Evolutionary conservation across 2,888 invertebrate species (phyloP), one percentile per base, ranked within the genome.

Genomic region (Rhagonycha lutea): DNA sequence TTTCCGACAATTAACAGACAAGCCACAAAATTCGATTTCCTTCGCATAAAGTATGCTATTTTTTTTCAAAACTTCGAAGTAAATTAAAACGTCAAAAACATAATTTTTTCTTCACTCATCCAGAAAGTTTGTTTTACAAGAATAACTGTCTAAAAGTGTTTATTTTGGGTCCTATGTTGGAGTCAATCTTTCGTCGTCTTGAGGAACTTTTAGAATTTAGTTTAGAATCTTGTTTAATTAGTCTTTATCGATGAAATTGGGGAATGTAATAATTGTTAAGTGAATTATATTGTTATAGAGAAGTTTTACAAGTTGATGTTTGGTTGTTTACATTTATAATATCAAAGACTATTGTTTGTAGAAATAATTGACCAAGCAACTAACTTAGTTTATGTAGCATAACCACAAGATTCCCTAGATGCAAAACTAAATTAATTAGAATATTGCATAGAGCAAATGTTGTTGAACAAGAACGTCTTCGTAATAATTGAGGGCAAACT

Each of bases 341-440:
- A 73, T 73, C 73, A 73, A 73, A 73, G 68, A 69, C 68, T 73
- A 73, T 73, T 73, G 67, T 67, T 69, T 70, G 70, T 11, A 47
- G 65, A 74, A 70, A 70, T 74, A 74, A 74, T 74, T 74, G 70
- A 74, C 69, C 69, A 69, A 70, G 67, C 63, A 74, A 63, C 74
- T 70, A 74, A 74, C 74, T 74, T 61, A 70, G 74, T 74, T 74
- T 74, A 65, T 70, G 70, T 60, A 74, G 67, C 70, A 70, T 65
- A 74, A 74, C 74, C 74, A 62, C 74, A 70, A 26, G 61, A 74
- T 74, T 70, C 74, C 70, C 67, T 26, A 69, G 69, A 73, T 73
- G 68, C 29, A 65, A 62, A 69, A 73, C 65, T 74, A 74, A 73
- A 73, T 69, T 73, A 73, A 73, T 69, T 74, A 70, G 65, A 74